These are phyloP conservation scores for Sebastes wilsoni DNA, from an alignment of 2,797 vertebrate genomes.

Conservation along the genomic window DNA sequence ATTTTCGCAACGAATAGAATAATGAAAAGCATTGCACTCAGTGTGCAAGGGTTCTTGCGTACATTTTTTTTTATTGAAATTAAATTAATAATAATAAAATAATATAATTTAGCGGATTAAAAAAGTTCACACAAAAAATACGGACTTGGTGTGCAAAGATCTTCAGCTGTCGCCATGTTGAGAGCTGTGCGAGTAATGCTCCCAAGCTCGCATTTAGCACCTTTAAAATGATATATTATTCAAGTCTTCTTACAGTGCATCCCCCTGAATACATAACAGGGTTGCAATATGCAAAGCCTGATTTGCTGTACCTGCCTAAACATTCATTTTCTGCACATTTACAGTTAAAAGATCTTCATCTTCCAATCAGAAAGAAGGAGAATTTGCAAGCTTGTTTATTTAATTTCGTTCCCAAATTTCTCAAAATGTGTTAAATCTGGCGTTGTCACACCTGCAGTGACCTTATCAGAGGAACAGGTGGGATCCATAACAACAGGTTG, in stretches of 20 bases:
- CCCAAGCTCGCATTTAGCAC: no score
- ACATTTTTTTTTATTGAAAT: no score
- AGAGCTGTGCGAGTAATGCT: no score
- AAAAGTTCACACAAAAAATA: no score
- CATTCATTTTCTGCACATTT: not conserved
- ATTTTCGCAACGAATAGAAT: no score
- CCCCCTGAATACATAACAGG: not conserved
- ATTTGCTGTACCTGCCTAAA: not conserved
- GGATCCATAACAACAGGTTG: conserved; percentile 25
- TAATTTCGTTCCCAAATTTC: not conserved
- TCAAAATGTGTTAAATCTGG: not conserved
- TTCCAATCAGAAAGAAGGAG: not conserved
- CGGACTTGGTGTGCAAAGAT: no score
- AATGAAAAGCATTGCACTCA: no score
- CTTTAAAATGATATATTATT: not conserved
- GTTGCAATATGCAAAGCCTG: not conserved
- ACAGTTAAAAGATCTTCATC: not conserved
- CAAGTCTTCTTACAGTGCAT: no score
- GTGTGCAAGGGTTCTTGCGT: no score
- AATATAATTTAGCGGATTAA: no score
- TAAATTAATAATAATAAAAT: no score
- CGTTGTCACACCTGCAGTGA: not conserved
- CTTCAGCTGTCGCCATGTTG: no score
- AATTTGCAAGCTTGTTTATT: not conserved
- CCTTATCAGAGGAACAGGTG: conserved; percentile 19